Evolutionary conservation across 2,797 vertebrate genomes (phyloP).

Genomic region (Arrhamphus sclerolepis): DNA sequence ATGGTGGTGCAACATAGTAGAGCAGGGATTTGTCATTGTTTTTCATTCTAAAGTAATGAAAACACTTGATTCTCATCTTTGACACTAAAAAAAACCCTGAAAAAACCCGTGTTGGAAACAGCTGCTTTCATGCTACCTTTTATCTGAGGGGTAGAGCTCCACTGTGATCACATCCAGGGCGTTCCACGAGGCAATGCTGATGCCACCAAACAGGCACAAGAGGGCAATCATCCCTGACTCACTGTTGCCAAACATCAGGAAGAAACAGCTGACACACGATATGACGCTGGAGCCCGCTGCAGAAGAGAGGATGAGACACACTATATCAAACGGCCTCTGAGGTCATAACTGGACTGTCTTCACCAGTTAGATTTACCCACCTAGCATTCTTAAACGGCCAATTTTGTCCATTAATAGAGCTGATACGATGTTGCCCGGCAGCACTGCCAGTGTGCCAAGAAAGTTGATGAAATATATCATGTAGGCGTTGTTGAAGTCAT

Average conservation of each 20-base stretch:
- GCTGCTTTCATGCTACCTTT: slow-evolving; percentile 79
- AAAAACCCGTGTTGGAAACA: background rate
- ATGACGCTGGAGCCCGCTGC: slow-evolving; percentile 95
- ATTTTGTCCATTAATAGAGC: slow-evolving; percentile 98
- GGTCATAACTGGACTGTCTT: background rate
- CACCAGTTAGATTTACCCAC: slow-evolving; percentile 68
- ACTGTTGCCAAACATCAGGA: slow-evolving; percentile 94
- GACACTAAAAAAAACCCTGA: too few relatives aligned
- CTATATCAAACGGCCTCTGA: background rate
- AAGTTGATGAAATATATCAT: slow-evolving; percentile 99
- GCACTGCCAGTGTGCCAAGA: slow-evolving; percentile 92
- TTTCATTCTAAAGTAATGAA: too few relatives aligned
- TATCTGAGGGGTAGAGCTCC: slow-evolving; percentile 95
- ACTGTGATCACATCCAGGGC: slow-evolving; percentile 94
- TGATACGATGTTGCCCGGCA: slow-evolving; percentile 96
- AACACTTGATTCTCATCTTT: too few relatives aligned
- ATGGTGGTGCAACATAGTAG: too few relatives aligned
- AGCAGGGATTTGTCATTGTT: too few relatives aligned
- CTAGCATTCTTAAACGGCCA: slow-evolving; percentile 94
- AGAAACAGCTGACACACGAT: slow-evolving; percentile 97
- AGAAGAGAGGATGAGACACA: slow-evolving; percentile 1
- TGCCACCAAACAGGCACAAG: slow-evolving; percentile 94
- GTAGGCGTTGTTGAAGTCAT: slow-evolving; percentile 95
- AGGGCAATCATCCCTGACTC: slow-evolving; percentile 98
- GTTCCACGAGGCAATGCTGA: slow-evolving; percentile 98